phyloP scores from a whole-genome alignment of 2,888 invertebrate genomes.

The Coelopa pilipes region DNA sequence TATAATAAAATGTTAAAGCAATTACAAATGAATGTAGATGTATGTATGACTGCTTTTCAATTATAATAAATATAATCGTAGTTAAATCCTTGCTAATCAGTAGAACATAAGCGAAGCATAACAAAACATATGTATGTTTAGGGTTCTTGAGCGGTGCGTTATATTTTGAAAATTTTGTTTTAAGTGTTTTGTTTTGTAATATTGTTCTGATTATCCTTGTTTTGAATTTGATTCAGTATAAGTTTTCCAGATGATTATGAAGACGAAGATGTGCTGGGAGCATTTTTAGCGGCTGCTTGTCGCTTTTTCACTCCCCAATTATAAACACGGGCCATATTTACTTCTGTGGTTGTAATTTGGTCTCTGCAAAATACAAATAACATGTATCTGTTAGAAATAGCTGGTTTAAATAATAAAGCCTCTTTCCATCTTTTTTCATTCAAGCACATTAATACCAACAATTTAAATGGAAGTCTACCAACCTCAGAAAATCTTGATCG shows the following conservation, averaged over 20 bases:
- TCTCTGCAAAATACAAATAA: slow-evolving; percentile 72
- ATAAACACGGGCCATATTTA: slow-evolving; percentile 97
- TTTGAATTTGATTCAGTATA: slow-evolving; percentile 19
- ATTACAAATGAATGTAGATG: slow-evolving; percentile 24
- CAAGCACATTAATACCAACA: neutral
- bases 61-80: slow-evolving; percentile 25
- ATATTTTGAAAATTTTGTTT: slow-evolving; percentile 29
- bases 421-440: neutral
- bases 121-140: slow-evolving; percentile 21
- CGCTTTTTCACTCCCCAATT: slow-evolving; percentile 97
- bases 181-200: slow-evolving; percentile 13
- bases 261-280: slow-evolving; percentile 33
- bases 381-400: neutral
- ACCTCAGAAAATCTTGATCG: slow-evolving; percentile 92
- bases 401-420: neutral
- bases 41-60: slow-evolving; percentile 20
- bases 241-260: slow-evolving; percentile 39
- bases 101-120: slow-evolving; percentile 29
- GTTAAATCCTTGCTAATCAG: slow-evolving; percentile 5
- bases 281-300: slow-evolving; percentile 75
- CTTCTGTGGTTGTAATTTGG: slow-evolving; percentile 98
- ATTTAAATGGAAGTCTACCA: slow-evolving; percentile 15
- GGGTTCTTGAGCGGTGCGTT: slow-evolving; percentile 26
- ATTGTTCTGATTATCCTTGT: slow-evolving; percentile 1
- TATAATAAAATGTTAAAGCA: slow-evolving; percentile 29